phyloP scores from a whole-genome alignment of 2,113 vertebrate genomes.

The Catharus minimus region DNA sequence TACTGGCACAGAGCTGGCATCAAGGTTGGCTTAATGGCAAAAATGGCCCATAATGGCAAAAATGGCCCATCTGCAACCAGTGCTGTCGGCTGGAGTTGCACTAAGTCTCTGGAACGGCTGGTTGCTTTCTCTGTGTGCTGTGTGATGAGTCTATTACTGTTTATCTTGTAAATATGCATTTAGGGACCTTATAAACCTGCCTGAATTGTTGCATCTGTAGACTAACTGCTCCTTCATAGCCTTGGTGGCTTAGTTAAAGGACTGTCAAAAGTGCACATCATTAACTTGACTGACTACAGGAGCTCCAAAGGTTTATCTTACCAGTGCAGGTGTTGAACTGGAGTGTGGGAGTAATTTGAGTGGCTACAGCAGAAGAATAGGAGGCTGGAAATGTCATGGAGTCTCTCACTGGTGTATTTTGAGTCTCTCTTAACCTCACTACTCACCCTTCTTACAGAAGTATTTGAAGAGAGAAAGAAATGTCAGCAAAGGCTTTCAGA shows the following conservation, averaged over 20 bases:
- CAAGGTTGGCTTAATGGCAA: not conserved
- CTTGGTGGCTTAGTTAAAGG: conserved; percentile 13
- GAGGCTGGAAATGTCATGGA: conserved; percentile 25
- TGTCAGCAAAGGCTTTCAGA: conserved; percentile 22
- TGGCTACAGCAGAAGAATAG: conserved; percentile 1
- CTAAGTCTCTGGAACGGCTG: not conserved
- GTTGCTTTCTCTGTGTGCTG: not conserved
- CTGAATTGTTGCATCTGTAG: conserved; percentile 9
- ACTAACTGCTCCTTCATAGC: conserved; percentile 19
- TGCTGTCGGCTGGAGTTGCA: not conserved
- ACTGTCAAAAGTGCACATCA: not conserved
- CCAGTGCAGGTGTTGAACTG: not conserved
- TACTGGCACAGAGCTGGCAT: not conserved
- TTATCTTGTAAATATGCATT: conserved; percentile 24
- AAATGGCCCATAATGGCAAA: not conserved
- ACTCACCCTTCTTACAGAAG: not conserved
- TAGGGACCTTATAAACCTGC: conserved; percentile 31
- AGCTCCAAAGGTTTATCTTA: conserved; percentile 36
- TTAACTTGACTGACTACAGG: conserved; percentile 25
- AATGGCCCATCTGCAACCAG: not conserved
- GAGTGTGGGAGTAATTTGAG: not conserved
- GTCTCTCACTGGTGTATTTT: not conserved
- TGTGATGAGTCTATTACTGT: not conserved
- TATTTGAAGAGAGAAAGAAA: conserved; percentile 11
- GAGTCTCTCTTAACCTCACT: conserved; percentile 39